These are phyloP conservation scores for Scrobipalpa atriplicella DNA, from an alignment of 2,888 invertebrate genomes.

Conservation along the genomic window DNA sequence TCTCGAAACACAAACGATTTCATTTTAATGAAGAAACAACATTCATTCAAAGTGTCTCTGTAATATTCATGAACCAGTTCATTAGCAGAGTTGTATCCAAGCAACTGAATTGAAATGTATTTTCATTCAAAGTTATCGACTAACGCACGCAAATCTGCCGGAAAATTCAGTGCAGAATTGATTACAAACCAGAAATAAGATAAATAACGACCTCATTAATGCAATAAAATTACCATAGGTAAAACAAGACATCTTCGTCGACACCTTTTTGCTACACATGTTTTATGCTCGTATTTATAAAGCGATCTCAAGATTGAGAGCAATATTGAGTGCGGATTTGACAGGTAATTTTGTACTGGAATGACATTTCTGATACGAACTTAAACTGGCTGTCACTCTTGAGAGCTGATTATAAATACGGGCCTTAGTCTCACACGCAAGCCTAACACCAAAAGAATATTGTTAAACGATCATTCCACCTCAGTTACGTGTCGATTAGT, in stretches of 20 bases:
- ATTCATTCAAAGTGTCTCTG: background rate
- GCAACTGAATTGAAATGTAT: background rate
- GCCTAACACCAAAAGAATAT: background rate
- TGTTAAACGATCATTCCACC: slow-evolving; percentile 25
- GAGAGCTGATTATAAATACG: too few relatives aligned
- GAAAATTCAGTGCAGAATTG: background rate
- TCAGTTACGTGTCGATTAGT: slow-evolving; percentile 26
- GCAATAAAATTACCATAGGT: background rate
- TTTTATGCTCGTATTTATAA: too few relatives aligned
- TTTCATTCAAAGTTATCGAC: background rate
- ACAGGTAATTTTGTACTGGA: too few relatives aligned
- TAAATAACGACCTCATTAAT: background rate
- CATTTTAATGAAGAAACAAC: background rate
- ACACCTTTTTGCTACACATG: background rate
- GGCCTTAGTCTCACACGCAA: slow-evolving; percentile 1
- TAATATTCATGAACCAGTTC: background rate
- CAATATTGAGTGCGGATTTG: too few relatives aligned
- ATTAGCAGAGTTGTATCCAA: background rate
- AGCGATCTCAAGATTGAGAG: too few relatives aligned
- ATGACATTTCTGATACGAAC: too few relatives aligned
- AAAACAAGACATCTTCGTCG: background rate
- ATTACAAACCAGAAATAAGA: slow-evolving; percentile 7
- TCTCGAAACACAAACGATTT: too few relatives aligned
- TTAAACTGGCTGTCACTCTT: too few relatives aligned
- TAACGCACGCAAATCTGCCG: slow-evolving; percentile 5